A percentile compares a stretch with the other conserved stretches of the same genome.
These are phyloP conservation scores for Macrosiphum euphorbiae DNA, from an alignment of 2,888 invertebrate species.

Conservation along the genomic window DNA sequence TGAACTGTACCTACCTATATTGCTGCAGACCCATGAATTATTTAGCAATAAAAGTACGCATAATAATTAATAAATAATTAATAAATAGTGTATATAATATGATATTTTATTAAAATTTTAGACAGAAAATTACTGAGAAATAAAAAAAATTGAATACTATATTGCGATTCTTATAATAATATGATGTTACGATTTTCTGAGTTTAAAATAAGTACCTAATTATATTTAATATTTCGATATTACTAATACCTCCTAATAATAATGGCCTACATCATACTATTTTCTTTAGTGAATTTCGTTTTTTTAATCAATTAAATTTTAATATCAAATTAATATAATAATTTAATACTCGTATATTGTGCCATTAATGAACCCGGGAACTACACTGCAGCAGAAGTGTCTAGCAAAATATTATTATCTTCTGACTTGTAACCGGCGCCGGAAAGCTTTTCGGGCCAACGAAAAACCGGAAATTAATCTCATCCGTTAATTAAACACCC, in stretches of 20 bases:
- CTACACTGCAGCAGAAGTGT: background rate
- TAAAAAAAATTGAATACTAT: background rate
- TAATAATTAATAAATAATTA: background rate
- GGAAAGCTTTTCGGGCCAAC: conserved; percentile 41
- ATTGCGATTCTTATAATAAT: background rate
- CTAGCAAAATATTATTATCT: conserved; percentile 27
- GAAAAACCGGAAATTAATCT: conserved; percentile 64
- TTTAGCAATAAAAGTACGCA: background rate
- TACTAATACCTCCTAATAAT: background rate
- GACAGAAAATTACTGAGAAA: background rate
- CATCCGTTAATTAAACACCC: conserved; percentile 59
- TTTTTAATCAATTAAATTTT: background rate
- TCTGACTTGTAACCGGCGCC: conserved; percentile 8
- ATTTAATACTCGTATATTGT: background rate
- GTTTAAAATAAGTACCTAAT: background rate
- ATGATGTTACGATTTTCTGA: background rate
- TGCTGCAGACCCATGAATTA: background rate
- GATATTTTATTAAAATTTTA: background rate
- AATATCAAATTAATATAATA: background rate
- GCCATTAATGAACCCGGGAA: conserved; percentile 25
- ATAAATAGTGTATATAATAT: background rate
- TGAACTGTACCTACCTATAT: background rate
- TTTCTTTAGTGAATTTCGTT: background rate
- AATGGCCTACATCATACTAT: background rate
- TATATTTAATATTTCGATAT: background rate